These are phyloP conservation scores for Redunca redunca DNA, from an alignment of 2,113 vertebrate genomes.

Conservation along the genomic window DNA sequence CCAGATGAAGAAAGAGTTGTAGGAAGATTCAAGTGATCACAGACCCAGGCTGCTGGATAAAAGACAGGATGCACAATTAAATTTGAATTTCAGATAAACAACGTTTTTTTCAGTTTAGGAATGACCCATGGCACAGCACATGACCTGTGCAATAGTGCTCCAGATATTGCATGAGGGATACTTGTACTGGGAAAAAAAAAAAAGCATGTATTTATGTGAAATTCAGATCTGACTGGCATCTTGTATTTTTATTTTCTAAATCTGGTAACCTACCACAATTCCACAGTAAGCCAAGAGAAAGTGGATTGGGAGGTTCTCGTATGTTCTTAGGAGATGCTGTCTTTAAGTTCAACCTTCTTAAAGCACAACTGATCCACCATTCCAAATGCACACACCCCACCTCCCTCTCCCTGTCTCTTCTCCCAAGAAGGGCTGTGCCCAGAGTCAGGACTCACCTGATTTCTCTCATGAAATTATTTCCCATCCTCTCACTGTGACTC, in stretches of 20 bases:
- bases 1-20: background rate
- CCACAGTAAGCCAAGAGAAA: background rate
- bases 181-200: background rate
- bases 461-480: slow-evolving; percentile 31
- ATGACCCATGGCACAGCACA: background rate
- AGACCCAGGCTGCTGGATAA: background rate
- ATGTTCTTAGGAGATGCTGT: background rate
- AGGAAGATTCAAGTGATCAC: background rate
- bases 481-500: slow-evolving; percentile 14
- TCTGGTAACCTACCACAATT: background rate
- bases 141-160: background rate
- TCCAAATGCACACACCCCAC: background rate
- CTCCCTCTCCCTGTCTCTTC: background rate
- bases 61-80: background rate
- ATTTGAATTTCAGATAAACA: background rate
- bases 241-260: background rate
- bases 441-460: slow-evolving; percentile 10
- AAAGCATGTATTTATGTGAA: background rate
- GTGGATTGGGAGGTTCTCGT: background rate
- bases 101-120: background rate
- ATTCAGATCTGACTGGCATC: background rate
- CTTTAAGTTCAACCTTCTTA: no score
- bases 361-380: background rate
- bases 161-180: background rate
- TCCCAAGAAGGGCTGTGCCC: background rate